Evolutionary conservation across 1,140 invertebrate species (phyloP), one percentile per base, ranked within the genome.

Genomic region (Euglossa dilemma): DNA sequence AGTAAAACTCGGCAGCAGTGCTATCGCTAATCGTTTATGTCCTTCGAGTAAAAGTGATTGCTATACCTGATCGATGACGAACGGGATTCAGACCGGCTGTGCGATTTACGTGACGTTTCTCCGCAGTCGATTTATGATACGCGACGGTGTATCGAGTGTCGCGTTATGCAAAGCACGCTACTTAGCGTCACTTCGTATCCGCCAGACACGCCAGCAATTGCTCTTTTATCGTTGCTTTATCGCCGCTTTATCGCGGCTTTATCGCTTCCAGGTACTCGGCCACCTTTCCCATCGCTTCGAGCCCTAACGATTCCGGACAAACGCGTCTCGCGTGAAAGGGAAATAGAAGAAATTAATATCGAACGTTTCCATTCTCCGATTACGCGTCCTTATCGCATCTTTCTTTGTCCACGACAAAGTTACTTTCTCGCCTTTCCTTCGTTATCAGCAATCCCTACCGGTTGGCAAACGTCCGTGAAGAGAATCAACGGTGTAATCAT

Each of bases 41-140:
- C 45, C 23, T 28, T 63, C 76, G 73, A 47, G 80, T 76, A 82
- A 82, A 67, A 82, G 80, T 82, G 73, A 76, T 76, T 28, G 80
- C 76, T 76, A 82, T n/a, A 64, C 72, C 23, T 57, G 73, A 66
- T 11, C n/a, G 80, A 67, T 82, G 80, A 76, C 80, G 54, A 75
- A 76, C 80, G 45, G 47, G 54, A 74, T 25, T 76, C 63, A 36
- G 54, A n/a, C 59, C n/a, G 23, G 72, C 18, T 54, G 63, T 76
- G 59, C 64, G 47, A 67, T 82, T 67, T 67, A 82, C 80, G 59
- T 25, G 71, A 67, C 71, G 5, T 82, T 76, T 76, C 73, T 25
- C 61, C 36, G 20, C 11, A 0, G 71, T 50, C 71, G 61, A 47
- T 56, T 81, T 81, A 75, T 81, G 72, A 59, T 54, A 75, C 61